Percentiles rank a stretch among this genome's conserved stretches.
Evolutionary conservation across 2,888 invertebrate species (phyloP).

Genomic region (Cheilosia grossa): DNA sequence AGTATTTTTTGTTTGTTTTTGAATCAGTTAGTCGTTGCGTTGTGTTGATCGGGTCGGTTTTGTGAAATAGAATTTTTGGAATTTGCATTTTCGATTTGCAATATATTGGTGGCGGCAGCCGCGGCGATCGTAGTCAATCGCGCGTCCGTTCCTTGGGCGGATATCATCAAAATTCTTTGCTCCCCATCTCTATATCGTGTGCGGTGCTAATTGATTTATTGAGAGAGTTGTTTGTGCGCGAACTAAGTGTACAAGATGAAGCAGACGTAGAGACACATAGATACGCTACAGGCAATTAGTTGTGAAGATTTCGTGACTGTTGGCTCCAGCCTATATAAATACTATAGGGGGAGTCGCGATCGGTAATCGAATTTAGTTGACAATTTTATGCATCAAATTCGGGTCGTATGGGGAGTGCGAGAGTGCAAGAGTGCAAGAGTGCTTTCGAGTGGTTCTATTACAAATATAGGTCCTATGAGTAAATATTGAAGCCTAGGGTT

Average conservation of each 20-base stretch:
- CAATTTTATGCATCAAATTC: slow-evolving; percentile 34
- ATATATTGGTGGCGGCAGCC: slow-evolving; percentile 42
- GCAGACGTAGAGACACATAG: slow-evolving; percentile 21
- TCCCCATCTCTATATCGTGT: slow-evolving; percentile 40
- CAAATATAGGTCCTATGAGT: background rate
- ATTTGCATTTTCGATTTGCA: slow-evolving; percentile 69
- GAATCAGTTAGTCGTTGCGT: slow-evolving; percentile 41
- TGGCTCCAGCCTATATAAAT: background rate
- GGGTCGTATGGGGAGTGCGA: background rate
- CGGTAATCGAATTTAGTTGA: slow-evolving; percentile 43
- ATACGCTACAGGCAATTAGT: slow-evolving; percentile 60
- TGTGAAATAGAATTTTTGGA: slow-evolving; percentile 65
- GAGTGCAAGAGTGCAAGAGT: too few species aligned
- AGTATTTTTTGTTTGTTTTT: background rate
- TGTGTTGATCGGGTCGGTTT: slow-evolving; percentile 31
- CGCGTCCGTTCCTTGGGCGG: slow-evolving; percentile 49
- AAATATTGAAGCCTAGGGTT: too few species aligned
- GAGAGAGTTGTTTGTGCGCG: slow-evolving; percentile 46
- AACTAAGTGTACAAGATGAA: slow-evolving; percentile 31
- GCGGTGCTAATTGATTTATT: slow-evolving; percentile 67
- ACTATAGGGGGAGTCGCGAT: slow-evolving; percentile 17
- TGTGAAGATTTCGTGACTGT: slow-evolving; percentile 40
- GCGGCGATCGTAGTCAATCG: slow-evolving; percentile 34
- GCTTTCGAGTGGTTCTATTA: background rate
- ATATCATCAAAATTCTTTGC: slow-evolving; percentile 43